phyloP scores from a whole-genome alignment of 2,797 vertebrate genomes.

The Natrix natrix region DNA sequence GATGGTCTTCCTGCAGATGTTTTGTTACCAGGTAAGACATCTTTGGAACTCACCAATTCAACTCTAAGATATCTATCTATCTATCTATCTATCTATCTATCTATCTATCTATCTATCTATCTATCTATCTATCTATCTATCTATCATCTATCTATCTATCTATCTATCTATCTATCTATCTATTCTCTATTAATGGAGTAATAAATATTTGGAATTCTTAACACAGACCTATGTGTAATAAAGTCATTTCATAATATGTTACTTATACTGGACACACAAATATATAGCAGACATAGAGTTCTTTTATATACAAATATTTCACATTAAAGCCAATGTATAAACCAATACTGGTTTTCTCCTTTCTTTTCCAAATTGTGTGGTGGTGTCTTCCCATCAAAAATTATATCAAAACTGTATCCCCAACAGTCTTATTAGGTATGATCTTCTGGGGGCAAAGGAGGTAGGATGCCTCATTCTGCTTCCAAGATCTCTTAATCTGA shows the following conservation, averaged over 20 bases:
- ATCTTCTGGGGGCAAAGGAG: neutral
- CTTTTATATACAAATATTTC: neutral
- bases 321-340: neutral
- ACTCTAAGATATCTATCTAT: neutral
- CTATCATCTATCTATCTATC: too few species aligned
- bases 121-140: too few species aligned
- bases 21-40: neutral
- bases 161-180: too few species aligned
- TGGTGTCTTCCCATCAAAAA: neutral
- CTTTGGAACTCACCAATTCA: neutral
- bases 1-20: neutral
- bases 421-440: neutral
- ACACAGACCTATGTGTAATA: neutral
- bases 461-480: neutral
- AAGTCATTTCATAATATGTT: neutral
- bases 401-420: neutral
- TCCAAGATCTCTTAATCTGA: neutral
- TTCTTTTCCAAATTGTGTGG: neutral
- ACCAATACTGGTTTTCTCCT: neutral
- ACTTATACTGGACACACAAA: neutral
- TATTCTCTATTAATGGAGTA: neutral
- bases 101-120: too few species aligned
- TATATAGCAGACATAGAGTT: neutral
- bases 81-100: too few species aligned
- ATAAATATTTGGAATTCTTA: neutral